Evolutionary conservation across 1,140 invertebrate species (phyloP).

Genomic region (Gonatopus flavifemur): DNA sequence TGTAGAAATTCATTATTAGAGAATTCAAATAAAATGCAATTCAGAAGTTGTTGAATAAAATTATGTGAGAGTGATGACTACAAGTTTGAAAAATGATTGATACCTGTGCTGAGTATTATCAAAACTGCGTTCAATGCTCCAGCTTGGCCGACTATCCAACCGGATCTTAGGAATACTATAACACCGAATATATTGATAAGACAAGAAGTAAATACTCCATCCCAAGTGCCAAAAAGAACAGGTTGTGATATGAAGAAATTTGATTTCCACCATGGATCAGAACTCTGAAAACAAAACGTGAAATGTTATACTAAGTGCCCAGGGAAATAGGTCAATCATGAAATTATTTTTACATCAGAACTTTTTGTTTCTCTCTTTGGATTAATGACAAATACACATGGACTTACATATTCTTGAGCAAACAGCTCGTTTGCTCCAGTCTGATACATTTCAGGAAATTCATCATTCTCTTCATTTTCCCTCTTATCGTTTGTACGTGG

Average conservation of each 20-base stretch:
- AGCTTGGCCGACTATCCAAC: conserved; percentile 96
- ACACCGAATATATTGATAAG: conserved; percentile 97
- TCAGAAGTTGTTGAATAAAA: no score
- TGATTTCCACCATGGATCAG: conserved; percentile 87
- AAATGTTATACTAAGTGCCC: conserved; percentile 3
- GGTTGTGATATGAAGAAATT: conserved; percentile 93
- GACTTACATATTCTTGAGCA: conserved; percentile 79
- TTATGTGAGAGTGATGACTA: no score
- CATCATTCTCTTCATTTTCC: conserved; percentile 69
- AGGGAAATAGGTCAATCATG: not conserved
- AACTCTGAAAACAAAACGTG: conserved; percentile 62
- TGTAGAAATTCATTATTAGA: conserved; percentile 4
- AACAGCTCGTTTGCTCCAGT: conserved; percentile 85
- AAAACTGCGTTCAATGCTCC: conserved; percentile 85
- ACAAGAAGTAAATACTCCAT: conserved; percentile 93
- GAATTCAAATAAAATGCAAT: not conserved
- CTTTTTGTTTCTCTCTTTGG: no score
- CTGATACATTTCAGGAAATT: conserved; percentile 76
- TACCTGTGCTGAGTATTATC: conserved; percentile 85
- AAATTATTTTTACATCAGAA: no score
- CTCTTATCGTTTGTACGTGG: conserved; percentile 53
- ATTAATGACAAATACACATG: no score
- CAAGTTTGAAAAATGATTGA: conserved; percentile 16
- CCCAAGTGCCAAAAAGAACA: conserved; percentile 95
- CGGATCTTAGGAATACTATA: conserved; percentile 92